A percentile compares a stretch with the other conserved stretches of the same genome.
Evolutionary conservation across 2,888 invertebrate species (phyloP).

Genomic region (Apodemia duryi): DNA sequence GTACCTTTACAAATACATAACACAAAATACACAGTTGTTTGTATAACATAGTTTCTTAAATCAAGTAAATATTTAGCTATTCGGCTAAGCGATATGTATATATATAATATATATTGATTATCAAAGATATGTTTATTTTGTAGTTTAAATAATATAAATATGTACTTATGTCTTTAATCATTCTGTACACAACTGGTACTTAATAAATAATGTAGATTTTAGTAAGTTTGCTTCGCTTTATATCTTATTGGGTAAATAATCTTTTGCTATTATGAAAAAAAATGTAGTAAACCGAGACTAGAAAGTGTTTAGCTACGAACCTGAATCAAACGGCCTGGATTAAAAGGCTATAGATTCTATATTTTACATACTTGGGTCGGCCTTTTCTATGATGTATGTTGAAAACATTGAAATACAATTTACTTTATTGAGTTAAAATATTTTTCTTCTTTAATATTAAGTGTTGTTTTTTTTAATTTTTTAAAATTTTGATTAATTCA

Average conservation of each 20-base stretch:
- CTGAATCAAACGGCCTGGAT: slow-evolving; percentile 53
- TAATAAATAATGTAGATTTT: slow-evolving; percentile 4
- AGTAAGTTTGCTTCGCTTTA: slow-evolving; percentile 1
- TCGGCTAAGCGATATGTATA: not conserved
- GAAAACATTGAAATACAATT: not conserved
- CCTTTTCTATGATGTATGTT: too few species aligned
- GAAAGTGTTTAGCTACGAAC: slow-evolving; percentile 63
- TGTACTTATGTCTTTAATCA: not conserved
- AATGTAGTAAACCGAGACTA: slow-evolving; percentile 69
- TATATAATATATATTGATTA: not conserved
- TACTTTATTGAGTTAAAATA: not conserved
- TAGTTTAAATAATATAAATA: not conserved
- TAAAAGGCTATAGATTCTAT: not conserved
- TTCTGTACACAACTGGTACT: not conserved
- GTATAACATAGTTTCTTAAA: too few species aligned
- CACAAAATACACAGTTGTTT: too few species aligned
- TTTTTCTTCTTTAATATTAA: not conserved
- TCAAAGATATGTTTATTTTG: not conserved
- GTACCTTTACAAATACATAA: too few species aligned
- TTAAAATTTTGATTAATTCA: not conserved
- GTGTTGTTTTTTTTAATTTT: not conserved
- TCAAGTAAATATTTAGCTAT: not conserved
- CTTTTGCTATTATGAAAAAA: slow-evolving; percentile 33
- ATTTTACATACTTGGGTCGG: too few species aligned
- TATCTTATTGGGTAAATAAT: slow-evolving; percentile 11